Evolutionary conservation across 2,888 invertebrate species (phyloP), one percentile per base, ranked within the genome.

Genomic region (Rapana venosa): DNA sequence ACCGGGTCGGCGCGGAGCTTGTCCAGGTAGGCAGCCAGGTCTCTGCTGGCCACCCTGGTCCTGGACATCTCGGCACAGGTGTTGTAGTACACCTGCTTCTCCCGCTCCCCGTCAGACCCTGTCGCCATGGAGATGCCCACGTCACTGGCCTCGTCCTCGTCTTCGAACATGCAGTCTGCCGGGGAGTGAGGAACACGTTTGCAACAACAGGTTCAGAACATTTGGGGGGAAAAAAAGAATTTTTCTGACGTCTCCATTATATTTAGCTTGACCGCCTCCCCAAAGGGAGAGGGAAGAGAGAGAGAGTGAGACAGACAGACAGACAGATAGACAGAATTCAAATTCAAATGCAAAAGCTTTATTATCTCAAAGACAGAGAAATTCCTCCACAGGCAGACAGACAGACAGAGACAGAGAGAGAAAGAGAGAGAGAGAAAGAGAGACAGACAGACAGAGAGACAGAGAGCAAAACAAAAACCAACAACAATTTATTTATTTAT

Each of bases 131-230:
- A 89, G 85, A 89, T 89, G 32, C 89, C 70, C 26, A 70, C 74
- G 84, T 89, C 83, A 84, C 85, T 89, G 5, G 70, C 74, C 74
- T 89, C 89, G 84, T 89, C 89, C 30, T 89, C 89, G 74, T 89
- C 89, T 1, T 83, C 56, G n/a, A 84, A 47, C 2, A 17, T 26
- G 32, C 32, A 30, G n/a, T 85, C 85, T 56, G 35, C 20, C 66
- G 35, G 32, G 6, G 6, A 77, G 74, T 26, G n/a, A 15, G 83
- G 47, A 56, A 35, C 81, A 81, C 20, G 22, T 47, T 47, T 2
- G 47, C 4, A 47, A 47, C 47, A 47, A 47, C 47, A 47, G 70
- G 1, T 70, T 70, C 4, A 47, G 47, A 47, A 47, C 47, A 47
- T 47, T 47, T 47, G 2, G 47, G 47, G 4, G 4, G 47, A 47